These are phyloP conservation scores for Mactromeris polynyma DNA, from an alignment of 2,888 invertebrate species.

Conservation along the genomic window DNA sequence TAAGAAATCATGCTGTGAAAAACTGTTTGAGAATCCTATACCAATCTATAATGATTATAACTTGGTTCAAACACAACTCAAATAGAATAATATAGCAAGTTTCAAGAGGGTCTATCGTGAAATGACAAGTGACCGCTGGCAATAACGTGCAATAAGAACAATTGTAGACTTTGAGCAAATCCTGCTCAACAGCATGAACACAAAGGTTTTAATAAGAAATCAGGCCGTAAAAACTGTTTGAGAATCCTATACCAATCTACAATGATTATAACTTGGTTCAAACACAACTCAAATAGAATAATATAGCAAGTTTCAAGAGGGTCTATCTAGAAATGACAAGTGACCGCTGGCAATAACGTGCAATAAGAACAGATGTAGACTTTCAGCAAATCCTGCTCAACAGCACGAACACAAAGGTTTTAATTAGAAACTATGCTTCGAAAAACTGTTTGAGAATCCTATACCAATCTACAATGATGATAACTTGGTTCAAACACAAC, in stretches of 20 bases:
- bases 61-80: constrained; percentile 61
- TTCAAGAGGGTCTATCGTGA: constrained; percentile 65
- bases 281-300: constrained; percentile 51
- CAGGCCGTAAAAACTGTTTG: constrained; percentile 31
- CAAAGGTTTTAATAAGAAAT: too few species aligned
- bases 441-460: constrained; percentile 32
- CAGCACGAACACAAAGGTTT: too few species aligned
- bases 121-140: constrained; percentile 59
- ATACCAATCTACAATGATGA: constrained; percentile 30
- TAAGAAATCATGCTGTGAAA: background rate
- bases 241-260: constrained; percentile 34
- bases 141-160: too few species aligned
- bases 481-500: constrained; percentile 54
- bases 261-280: constrained; percentile 45
- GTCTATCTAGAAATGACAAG: constrained; percentile 40
- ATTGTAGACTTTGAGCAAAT: too few species aligned
- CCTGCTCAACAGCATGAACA: too few species aligned
- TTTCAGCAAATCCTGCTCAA: too few species aligned
- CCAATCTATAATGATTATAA: constrained; percentile 22
- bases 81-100: constrained; percentile 68
- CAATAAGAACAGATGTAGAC: too few species aligned
- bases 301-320: constrained; percentile 73
- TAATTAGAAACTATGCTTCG: too few species aligned
- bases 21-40: constrained; percentile 41
- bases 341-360: constrained; percentile 56